These are phyloP conservation scores for Mesoclemmys tuberculata DNA, from an alignment of 2,113 vertebrate species.

Conservation along the genomic window DNA sequence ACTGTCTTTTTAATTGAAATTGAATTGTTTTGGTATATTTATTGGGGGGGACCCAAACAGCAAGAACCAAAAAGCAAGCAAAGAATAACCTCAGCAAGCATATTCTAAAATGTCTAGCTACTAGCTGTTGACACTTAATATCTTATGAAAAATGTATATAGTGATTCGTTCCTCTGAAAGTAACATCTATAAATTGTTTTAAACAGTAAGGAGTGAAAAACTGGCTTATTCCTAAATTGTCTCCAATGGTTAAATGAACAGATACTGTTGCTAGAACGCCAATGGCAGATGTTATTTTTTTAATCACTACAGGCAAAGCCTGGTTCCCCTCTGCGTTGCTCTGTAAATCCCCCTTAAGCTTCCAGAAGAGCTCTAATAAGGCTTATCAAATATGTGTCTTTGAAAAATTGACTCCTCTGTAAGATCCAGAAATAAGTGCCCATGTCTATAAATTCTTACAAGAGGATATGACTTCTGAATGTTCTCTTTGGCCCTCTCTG, in stretches of 20 bases:
- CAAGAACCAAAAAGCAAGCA: background rate
- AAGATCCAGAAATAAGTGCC: background rate
- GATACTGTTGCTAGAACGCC: background rate
- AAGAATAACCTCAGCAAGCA: background rate
- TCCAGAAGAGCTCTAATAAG: background rate
- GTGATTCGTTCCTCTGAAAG: background rate
- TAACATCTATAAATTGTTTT: background rate
- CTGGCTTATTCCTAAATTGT: background rate
- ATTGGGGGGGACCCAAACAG: background rate
- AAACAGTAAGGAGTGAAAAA: background rate
- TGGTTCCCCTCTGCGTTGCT: background rate
- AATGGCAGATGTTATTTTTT: constrained; percentile 9
- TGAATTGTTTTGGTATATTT: background rate
- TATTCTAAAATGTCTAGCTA: background rate
- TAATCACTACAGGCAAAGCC: background rate
- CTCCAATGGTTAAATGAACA: background rate
- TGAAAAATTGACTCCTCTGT: background rate
- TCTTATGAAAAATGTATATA: background rate
- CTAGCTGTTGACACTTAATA: background rate
- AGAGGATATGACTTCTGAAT: background rate
- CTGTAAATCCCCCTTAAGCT: background rate
- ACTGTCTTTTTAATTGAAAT: background rate
- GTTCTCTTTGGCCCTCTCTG: background rate
- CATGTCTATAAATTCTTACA: background rate
- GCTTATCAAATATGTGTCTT: background rate